Evolutionary conservation across 2,888 invertebrate genomes (phyloP), one percentile per base, ranked within the genome.

Genomic region (Cataglyphis rosenhaueri): DNA sequence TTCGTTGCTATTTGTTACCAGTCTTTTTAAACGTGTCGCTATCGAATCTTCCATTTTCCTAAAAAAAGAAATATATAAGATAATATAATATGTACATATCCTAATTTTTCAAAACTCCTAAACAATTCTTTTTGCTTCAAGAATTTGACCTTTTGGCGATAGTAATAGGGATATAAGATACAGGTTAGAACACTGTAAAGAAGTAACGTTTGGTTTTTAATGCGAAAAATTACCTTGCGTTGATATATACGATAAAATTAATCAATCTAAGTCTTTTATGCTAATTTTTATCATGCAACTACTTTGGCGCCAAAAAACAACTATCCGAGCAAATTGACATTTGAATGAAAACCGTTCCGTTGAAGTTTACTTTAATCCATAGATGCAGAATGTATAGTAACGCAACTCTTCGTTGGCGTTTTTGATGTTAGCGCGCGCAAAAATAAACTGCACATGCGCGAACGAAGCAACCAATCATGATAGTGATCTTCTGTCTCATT

Each of bases 1-100:
- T 65, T 95, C 94, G 86, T 95, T 95, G 78, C 95, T 95, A 86
- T 94, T 94, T 18, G 93, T 89, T 8, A 95, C 94, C 85, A 93
- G 95, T 52, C 92, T 92, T 84, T 95, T 94, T 44, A 94, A 86
- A 52, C 92, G 92, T 38, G 92, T 88, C 35, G 88, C 88, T 44
- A 88, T 82, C 62, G 91, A 87, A 79, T 94, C 93, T 81, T 94
- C 94, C 94, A 94, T 94, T 75, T 86, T 92, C 64, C 87, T 87
- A 65, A 3, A 86, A 68, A 41, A 48, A 79, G 3, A 75, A 70
- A 48, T 38, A 71, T 29, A 21, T 61, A 25, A 29, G 18, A n/a
- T 12, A 65, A 57, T 10, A 18, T 15, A 44, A 44, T 44, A 44
- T n/a, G 35, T 29, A 61, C 8, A 52, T 0, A 52, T 6, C 6